Evolutionary conservation across 2,797 vertebrate species (phyloP).

Genomic region (Cossypha polioptera): DNA sequence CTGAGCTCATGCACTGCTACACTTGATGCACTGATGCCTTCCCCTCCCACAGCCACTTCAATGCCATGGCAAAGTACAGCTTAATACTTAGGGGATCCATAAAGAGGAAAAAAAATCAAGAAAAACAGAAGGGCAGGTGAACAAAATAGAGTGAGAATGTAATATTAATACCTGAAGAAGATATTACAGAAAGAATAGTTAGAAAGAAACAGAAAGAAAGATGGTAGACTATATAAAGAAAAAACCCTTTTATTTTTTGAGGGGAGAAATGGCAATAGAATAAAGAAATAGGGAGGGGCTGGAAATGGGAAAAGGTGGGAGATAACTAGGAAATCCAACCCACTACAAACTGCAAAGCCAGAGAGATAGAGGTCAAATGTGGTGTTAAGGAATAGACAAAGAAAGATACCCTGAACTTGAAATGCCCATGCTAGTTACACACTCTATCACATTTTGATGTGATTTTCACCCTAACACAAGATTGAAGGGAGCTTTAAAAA

Average conservation of each 20-base stretch:
- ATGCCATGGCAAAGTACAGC: background rate
- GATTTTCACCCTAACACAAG: background rate
- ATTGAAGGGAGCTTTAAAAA: background rate
- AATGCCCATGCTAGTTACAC: background rate
- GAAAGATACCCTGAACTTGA: background rate
- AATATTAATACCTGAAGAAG: background rate
- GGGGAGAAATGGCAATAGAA: background rate
- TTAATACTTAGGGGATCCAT: background rate
- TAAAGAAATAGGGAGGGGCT: background rate
- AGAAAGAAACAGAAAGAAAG: background rate
- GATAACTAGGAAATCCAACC: background rate
- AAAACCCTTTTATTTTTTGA: rapidly evolving
- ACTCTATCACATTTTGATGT: background rate
- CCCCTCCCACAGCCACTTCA: background rate
- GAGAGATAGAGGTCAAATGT: background rate
- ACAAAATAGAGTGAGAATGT: background rate
- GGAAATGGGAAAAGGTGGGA: background rate
- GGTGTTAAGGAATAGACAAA: background rate
- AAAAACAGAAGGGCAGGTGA: background rate
- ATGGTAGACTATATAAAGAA: background rate
- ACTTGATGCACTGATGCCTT: background rate
- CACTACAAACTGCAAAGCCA: background rate
- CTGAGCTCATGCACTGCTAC: background rate
- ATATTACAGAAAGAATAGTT: background rate
- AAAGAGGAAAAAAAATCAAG: background rate